Evolutionary conservation across 2,888 invertebrate species (phyloP), one percentile per base, ranked within the genome.

Genomic region (Philhelius pedissequus): DNA sequence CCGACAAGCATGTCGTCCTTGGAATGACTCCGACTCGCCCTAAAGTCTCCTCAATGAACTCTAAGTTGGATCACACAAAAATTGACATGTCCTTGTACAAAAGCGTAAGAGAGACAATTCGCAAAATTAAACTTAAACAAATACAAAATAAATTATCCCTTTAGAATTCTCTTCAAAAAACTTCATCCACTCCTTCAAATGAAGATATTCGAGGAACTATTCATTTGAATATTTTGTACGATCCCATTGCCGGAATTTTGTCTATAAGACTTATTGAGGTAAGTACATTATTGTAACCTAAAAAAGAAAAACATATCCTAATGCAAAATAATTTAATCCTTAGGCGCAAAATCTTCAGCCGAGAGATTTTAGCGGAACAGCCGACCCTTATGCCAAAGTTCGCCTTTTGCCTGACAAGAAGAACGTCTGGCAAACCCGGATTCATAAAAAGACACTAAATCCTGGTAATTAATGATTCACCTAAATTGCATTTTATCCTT

Each of bases 301-400:
- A 38, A 20, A n/a, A 58, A 20, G 11, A 9, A 32, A 20, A 18
- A 2, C 25, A 7, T 11, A 13, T 7, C 54, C 40, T 30, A 52
- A 54, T n/a, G 22, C 2, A 22, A 27, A 48, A n/a, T n/a, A n/a
- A 64, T 8, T 18, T 13, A 15, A 18, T 45, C 15, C 30, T 68
- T 87, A 93, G 93, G 94, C 94, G 9, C 93, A 93, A 69, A 93
- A 93, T 88, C 90, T 94, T 62, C 93, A 93, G 86, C 93, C 94
- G 0, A 89, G 93, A 30, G 93, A 94, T 86, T 92, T 93, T 75
- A 94, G 93, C 86, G 94, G 94, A 45, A 93, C 93, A 0, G 94
- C 94, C 13, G 94, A 95, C 91, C 95, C 95, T 0, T 95, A 95
- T 88, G 94, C 94, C 35, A 94, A 94, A 89, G 92, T 95, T 54